Conservation (phyloP, 2,113 vertebrate genomes). For the Mesitornis unicolor region DNA sequence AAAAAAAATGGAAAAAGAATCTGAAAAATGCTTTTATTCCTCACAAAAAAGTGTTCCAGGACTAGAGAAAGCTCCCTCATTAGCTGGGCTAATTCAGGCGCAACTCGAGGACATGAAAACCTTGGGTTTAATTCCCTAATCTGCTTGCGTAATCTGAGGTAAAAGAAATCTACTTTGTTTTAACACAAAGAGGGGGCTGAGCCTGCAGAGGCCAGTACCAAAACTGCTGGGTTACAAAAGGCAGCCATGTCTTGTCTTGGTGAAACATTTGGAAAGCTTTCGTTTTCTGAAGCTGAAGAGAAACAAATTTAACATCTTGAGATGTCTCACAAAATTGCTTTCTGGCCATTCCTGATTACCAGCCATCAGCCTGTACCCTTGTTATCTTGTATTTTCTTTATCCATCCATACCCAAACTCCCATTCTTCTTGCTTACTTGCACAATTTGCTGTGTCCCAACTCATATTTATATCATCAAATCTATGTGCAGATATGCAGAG, state of each 20-base stretch:
- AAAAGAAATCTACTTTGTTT: not conserved
- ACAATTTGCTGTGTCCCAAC: not conserved
- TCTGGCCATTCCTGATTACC: not conserved
- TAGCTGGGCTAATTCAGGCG: not conserved
- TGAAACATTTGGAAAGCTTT: not conserved
- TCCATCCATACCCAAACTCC: not conserved
- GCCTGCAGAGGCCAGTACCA: not conserved
- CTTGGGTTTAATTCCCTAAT: not conserved
- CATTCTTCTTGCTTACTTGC: not conserved
- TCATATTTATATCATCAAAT: not conserved
- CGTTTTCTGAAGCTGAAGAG: not conserved
- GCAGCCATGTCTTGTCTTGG: not conserved
- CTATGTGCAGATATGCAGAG: not conserved
- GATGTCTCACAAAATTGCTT: not conserved
- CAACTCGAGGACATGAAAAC: not conserved
- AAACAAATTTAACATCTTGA: not conserved
- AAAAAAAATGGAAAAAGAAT: not conserved
- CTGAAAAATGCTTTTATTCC: not conserved
- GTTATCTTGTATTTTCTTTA: not conserved
- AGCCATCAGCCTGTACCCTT: not conserved
- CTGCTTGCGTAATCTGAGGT: rapidly evolving
- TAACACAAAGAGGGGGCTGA: not conserved
- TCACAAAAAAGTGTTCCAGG: not conserved
- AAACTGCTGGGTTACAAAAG: not conserved
- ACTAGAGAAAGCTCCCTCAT: not conserved